Percentiles rank a stretch among this genome's conserved stretches.
Conservation (phyloP, 2,797 vertebrate genomes). For the Pantherophis vulpinus region DNA sequence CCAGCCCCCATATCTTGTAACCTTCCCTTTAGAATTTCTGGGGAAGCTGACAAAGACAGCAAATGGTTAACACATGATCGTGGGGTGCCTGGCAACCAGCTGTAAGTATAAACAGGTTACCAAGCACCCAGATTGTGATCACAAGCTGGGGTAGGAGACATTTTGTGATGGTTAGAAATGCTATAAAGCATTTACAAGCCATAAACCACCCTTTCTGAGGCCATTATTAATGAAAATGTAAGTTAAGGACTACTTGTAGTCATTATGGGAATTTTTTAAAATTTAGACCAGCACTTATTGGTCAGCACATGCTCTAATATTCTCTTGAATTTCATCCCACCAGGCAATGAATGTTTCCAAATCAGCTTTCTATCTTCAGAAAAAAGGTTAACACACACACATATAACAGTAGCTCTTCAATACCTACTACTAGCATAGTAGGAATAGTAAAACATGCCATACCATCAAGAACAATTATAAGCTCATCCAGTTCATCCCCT, state of each 20-base stretch:
- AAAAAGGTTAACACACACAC: neutral
- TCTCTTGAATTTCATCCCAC: neutral
- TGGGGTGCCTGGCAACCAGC: neutral
- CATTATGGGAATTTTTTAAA: neutral
- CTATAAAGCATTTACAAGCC: neutral
- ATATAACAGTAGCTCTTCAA: neutral
- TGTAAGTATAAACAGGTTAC: neutral
- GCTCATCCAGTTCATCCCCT: conserved; percentile 97
- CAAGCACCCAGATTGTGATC: neutral
- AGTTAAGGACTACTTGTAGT: neutral
- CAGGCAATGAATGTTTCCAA: neutral
- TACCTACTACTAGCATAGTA: neutral
- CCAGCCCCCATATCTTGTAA: neutral
- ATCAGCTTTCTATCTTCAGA: neutral
- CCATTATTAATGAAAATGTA: neutral
- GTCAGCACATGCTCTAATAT: neutral
- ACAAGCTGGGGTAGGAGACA: neutral
- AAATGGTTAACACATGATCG: neutral
- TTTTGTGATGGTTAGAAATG: neutral
- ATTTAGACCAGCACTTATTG: neutral
- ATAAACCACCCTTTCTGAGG: neutral
- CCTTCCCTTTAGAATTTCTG: neutral
- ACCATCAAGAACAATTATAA: conserved; percentile 98
- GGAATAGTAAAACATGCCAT: conserved; percentile 80
- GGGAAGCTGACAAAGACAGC: neutral